phyloP scores from a whole-genome alignment of 2,113 vertebrate species.

The Lepisosteus oculatus region DNA sequence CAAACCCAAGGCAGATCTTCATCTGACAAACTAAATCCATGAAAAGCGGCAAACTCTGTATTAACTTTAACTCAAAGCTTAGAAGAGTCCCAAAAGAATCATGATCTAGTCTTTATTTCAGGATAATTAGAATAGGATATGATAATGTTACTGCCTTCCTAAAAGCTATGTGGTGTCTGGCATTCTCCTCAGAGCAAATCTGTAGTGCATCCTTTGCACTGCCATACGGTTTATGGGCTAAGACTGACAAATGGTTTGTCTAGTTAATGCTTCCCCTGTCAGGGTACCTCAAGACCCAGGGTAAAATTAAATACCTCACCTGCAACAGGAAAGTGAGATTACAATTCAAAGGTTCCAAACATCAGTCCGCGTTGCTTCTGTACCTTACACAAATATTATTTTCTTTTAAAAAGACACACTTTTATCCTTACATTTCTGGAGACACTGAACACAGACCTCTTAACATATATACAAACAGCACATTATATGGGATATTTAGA shows the following conservation, averaged over 20 bases:
- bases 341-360: too few species aligned
- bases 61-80: conserved; percentile 35
- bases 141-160: conserved; percentile 34
- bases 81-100: conserved; percentile 40
- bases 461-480: too few species aligned
- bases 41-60: conserved; percentile 22
- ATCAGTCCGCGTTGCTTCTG: too few species aligned
- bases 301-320: too few species aligned
- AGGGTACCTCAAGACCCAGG: too few species aligned
- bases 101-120: conserved; percentile 45
- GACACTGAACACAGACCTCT: too few species aligned
- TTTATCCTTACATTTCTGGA: too few species aligned
- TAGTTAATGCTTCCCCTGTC: background rate
- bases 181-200: conserved; percentile 28
- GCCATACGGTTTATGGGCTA: conserved; percentile 18
- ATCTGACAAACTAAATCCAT: conserved; percentile 34
- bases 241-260: conserved; percentile 23
- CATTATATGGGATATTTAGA: too few species aligned
- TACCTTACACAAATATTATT: too few species aligned
- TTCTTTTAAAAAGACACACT: too few species aligned
- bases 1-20: conserved; percentile 36
- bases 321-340: too few species aligned
- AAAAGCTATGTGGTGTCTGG: conserved; percentile 12
- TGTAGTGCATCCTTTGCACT: conserved; percentile 29
- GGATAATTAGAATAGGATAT: conserved; percentile 31